Percentiles rank a stretch among this genome's conserved stretches.
These are phyloP conservation scores for Oxygymnocypris stewartii DNA, from an alignment of 2,113 vertebrate species.

Conservation along the genomic window DNA sequence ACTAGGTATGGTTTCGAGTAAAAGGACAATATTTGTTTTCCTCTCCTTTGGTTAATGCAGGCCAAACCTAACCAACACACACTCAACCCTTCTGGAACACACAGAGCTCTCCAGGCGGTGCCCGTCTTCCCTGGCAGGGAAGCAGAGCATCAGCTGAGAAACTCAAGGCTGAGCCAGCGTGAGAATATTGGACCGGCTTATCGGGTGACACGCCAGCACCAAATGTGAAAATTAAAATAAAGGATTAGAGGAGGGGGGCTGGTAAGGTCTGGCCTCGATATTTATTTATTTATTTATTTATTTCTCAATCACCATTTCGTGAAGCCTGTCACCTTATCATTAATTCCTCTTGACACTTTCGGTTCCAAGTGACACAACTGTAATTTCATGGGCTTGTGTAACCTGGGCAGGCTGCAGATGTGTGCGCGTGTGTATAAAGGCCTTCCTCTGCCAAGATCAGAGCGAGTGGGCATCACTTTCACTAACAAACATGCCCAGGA, in stretches of 20 bases:
- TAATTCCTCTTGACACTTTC: slow-evolving; percentile 57
- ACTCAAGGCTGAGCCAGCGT: slow-evolving; percentile 61
- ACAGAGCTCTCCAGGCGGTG: slow-evolving; percentile 37
- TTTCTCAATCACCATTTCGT: slow-evolving; percentile 60
- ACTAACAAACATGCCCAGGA: slow-evolving; percentile 12
- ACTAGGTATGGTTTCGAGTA: no score
- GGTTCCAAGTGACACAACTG: slow-evolving; percentile 66
- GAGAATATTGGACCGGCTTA: slow-evolving; percentile 70
- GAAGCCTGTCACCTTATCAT: slow-evolving; percentile 63
- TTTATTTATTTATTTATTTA: slow-evolving; percentile 65
- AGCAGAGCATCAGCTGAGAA: slow-evolving; percentile 60
- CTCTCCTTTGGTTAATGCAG: neutral
- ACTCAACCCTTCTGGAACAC: slow-evolving; percentile 20
- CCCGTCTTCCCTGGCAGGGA: slow-evolving; percentile 48
- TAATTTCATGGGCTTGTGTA: slow-evolving; percentile 72
- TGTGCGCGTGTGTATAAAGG: slow-evolving; percentile 11
- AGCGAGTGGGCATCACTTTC: neutral
- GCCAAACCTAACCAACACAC: neutral
- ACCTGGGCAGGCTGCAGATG: slow-evolving; percentile 44
- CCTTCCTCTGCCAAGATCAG: slow-evolving; percentile 25
- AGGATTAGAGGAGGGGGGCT: slow-evolving; percentile 60
- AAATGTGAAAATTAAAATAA: slow-evolving; percentile 69
- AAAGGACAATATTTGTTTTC: neutral
- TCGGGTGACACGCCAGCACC: slow-evolving; percentile 65
- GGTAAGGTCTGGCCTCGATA: slow-evolving; percentile 35